Conservation (phyloP, 2,113 vertebrate species). For the Sterna hirundo region DNA sequence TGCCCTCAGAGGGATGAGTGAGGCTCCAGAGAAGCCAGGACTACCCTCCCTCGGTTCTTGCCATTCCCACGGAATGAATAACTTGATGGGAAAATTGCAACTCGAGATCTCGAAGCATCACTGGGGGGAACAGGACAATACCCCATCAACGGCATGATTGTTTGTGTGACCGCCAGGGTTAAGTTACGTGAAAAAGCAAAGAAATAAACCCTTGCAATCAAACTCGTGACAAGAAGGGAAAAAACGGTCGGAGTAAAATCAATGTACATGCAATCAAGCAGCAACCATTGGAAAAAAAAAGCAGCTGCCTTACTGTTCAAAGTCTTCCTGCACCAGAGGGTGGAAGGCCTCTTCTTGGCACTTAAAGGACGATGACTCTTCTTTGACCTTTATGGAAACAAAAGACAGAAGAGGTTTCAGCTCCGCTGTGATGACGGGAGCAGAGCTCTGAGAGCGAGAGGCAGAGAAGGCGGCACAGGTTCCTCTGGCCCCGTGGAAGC, state of each 20-base stretch:
- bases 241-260: rapidly evolving
- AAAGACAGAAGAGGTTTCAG: conserved; percentile 15
- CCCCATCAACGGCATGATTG: not conserved
- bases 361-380: not conserved
- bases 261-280: not conserved
- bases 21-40: not conserved
- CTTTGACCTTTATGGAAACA: conserved; percentile 42
- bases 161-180: not conserved
- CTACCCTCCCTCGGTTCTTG: rapidly evolving
- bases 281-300: not conserved
- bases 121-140: not conserved
- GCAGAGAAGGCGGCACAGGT: not conserved
- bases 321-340: not conserved
- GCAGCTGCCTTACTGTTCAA: conserved; percentile 52
- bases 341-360: conserved; percentile 21
- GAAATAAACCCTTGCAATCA: not conserved
- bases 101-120: not conserved
- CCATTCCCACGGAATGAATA: not conserved
- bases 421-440: rapidly evolving
- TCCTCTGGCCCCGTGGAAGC: rapidly evolving
- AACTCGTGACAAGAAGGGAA: not conserved
- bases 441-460: not conserved
- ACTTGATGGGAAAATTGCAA: not conserved
- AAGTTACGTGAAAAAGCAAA: not conserved
- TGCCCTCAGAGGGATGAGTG: not conserved